phyloP scores from a whole-genome alignment of 1,140 invertebrate species.

The Heliconius himera region DNA sequence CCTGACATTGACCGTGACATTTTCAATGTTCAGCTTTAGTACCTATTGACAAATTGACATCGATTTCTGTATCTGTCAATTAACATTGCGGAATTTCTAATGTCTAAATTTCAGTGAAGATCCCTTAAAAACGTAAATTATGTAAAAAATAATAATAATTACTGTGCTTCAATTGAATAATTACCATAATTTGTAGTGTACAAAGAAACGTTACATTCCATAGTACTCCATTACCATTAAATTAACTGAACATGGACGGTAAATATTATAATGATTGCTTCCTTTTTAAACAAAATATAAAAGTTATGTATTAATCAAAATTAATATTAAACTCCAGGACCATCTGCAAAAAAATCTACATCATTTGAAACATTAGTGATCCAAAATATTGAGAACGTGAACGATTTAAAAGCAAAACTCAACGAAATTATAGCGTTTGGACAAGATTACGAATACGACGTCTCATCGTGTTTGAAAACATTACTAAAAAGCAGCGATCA shows the following conservation, averaged over 20 bases:
- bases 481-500: conserved; percentile 63
- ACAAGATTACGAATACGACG: conserved; percentile 68
- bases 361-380: conserved; percentile 69
- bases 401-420: conserved; percentile 68
- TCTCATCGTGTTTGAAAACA: conserved; percentile 65
- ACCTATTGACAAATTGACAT: conserved; percentile 29
- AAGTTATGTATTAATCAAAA: conserved; percentile 13
- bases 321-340: conserved; percentile 45
- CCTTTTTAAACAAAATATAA: conserved; percentile 3
- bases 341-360: conserved; percentile 62
- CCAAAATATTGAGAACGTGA: conserved; percentile 61
- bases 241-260: conserved; percentile 46
- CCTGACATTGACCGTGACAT: conserved; percentile 33
- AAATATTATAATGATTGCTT: conserved; percentile 30
- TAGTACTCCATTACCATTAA: conserved; percentile 12
- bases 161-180: background rate
- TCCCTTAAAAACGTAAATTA: conserved; percentile 17
- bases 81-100: conserved; percentile 13
- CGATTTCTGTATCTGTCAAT: conserved; percentile 31
- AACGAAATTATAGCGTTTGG: conserved; percentile 67
- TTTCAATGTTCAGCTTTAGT: background rate
- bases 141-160: conserved; percentile 14
- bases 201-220: conserved; percentile 1
- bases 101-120: conserved; percentile 25
- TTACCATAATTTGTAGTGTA: background rate